Evolutionary conservation across 1,140 invertebrate species (phyloP).

Genomic region (Calephelis nemesis): DNA sequence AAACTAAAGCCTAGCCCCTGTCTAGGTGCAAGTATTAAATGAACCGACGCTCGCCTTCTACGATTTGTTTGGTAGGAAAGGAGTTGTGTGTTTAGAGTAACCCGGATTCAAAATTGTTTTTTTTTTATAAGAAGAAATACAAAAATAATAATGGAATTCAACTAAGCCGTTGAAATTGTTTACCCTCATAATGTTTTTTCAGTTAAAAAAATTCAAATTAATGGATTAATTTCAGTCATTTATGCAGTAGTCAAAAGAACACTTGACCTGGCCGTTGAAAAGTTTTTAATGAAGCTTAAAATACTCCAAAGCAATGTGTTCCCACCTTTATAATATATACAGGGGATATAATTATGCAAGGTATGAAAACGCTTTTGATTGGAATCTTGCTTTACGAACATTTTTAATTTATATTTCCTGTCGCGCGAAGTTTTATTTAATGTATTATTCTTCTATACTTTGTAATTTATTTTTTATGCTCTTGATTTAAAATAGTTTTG

Average conservation of each 20-base stretch:
- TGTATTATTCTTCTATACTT: too few relatives aligned
- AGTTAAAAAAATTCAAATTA: neutral
- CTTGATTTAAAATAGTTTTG: too few relatives aligned
- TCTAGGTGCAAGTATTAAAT: too few relatives aligned
- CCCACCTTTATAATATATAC: constrained; percentile 3
- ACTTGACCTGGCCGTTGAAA: constrained; percentile 8
- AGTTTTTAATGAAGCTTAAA: constrained; percentile 11
- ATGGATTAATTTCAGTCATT: neutral
- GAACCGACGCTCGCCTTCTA: too few relatives aligned
- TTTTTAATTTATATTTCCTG: too few relatives aligned
- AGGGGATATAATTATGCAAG: constrained; percentile 2
- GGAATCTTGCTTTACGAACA: neutral
- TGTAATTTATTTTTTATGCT: too few relatives aligned
- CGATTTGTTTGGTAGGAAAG: too few relatives aligned
- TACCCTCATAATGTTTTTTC: neutral
- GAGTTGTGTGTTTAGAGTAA: too few relatives aligned
- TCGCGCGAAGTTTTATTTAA: too few relatives aligned
- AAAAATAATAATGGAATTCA: neutral
- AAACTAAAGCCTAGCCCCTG: too few relatives aligned
- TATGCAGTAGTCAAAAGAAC: neutral
- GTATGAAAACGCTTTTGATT: constrained; percentile 6
- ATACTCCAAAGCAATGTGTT: neutral
- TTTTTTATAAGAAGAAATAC: neutral
- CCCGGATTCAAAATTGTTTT: too few relatives aligned
- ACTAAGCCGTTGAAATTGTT: neutral